Percentiles rank a stretch among this genome's conserved stretches.
Evolutionary conservation across 64 coral and sea anemone species (phyloP).

Genomic region (Porites lutea): DNA sequence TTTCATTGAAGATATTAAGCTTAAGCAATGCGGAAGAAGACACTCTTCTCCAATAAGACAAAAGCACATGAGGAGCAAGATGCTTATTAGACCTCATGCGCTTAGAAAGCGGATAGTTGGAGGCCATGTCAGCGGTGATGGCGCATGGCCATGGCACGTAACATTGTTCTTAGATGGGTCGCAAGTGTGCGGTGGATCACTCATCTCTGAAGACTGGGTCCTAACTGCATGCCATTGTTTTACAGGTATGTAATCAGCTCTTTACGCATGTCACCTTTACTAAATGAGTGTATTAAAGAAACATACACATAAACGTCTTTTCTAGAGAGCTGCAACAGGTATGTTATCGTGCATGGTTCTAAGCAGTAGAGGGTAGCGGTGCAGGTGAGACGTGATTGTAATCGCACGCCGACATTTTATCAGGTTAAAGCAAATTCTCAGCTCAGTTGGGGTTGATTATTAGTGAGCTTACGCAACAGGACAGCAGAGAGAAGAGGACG

Average conservation of each 20-base stretch:
- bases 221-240: slow-evolving; percentile 86
- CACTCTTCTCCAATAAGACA: background rate
- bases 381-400: too few species aligned
- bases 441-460: too few species aligned
- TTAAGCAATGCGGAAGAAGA: slow-evolving; percentile 13
- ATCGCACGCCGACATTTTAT: too few species aligned
- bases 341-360: too few species aligned
- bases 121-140: slow-evolving; percentile 53
- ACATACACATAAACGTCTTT: too few species aligned
- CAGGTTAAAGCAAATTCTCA: too few species aligned
- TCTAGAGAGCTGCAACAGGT: too few species aligned
- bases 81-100: background rate
- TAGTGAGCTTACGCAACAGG: too few species aligned
- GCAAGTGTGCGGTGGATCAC: slow-evolving; percentile 85
- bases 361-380: too few species aligned
- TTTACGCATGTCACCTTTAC: too few species aligned
- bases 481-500: too few species aligned
- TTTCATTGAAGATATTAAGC: background rate
- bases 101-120: slow-evolving; percentile 85
- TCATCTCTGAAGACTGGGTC: slow-evolving; percentile 68
- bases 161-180: slow-evolving; percentile 74
- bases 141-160: slow-evolving; percentile 91
- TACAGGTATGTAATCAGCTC: slow-evolving; percentile 23
- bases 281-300: too few species aligned
- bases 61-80: background rate